Base-by-base conservation (phyloP, 1,140 invertebrate genomes). In the Listronotus oregonensis region DNA sequence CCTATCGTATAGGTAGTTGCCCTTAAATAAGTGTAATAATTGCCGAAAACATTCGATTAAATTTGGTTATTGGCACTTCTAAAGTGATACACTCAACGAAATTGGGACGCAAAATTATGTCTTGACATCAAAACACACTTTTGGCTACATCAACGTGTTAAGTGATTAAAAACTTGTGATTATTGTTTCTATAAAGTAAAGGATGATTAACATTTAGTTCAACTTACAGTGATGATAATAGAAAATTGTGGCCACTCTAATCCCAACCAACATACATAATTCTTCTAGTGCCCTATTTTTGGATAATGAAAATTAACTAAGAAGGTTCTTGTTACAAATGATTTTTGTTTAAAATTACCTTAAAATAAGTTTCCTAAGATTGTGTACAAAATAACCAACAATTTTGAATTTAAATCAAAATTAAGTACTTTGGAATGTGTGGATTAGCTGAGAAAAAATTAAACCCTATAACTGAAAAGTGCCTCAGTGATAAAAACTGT, bases 101-200 rank as follows among this genome's bases (percentile, higher is more conserved):
- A 37, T 40, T 31, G 11, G 43, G 31, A 57, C 52, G 37, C 52
- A 17, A 17, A 55, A 64, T 64, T 57, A 32, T 31, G 9, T 51
- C 44, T 21, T 74, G 72, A 74, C 73, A 74, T 64, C 60, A 47
- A 68, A 68, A 74, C 71, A 73, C 54, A 74, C 71, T 74, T 60
- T 49, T 37, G 57, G 40, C 27, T 5, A 57, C n/a, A 43, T 72
- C 61, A 39, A 58, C 47, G 49, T 44, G 34, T 40, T 44, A 47
- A 50, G 17, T 32, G 59, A 12, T 32, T 52, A 46, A 54, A 39
- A 39, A 37, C 21, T 52, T 51, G 17, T 44, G 27, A 55, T 34
- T 31, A 60, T 4, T 37, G 34, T 37, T 27, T 27, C 5, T 3
- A 27, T 27, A 3, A 27, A 27, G 21, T 3, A 27, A 27, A 27